Base-by-base conservation (phyloP, 2,113 vertebrate genomes). In the Syngnathoides biaculeatus region DNA sequence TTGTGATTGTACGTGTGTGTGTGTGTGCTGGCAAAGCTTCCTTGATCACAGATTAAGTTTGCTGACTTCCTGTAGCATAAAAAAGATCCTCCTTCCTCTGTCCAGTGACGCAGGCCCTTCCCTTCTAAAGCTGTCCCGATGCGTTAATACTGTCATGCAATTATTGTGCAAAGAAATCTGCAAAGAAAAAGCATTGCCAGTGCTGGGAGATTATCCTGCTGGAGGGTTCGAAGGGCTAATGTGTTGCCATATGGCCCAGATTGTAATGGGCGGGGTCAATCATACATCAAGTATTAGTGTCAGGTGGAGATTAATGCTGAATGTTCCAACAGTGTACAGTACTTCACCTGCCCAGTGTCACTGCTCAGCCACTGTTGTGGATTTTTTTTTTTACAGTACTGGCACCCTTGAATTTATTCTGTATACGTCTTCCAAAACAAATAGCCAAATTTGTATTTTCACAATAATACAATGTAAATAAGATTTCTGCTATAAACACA, bases 271-370 rank as follows among this genome's bases (percentile, higher is more conserved):
- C 79, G 80, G 86, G 90, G 90, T 92, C 91, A 92, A 82, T 92
- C 91, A 92, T 92, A 92, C 90, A 90, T 87, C 87, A 88, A 82
- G 91, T 92, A 93, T 93, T 93, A 93, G 92, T 92, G 92, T 92
- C 92, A 93, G 89, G 90, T 91, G 82, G 79, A 84, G 92, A 93
- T 93, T 93, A 93, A 91, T 90, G 84, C 79, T 78, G 83, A 80
- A 87, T 89, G 89, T 89, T 89, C 80, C 64, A 43, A 85, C 80
- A 88, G 74, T 71, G 79, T 86, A 84, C 79, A 70, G 79, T 86
- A 84, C 79, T 69, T 50, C 81, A 86, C 72, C 78, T 83, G 72
- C 35, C 69, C 58, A 64, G 15, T 20, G 53, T 61, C 55, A 38
- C 52, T 45, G 58, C 64, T 11, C 42, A 38, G 26, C 72, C 67